Conservation (phyloP, 2,113 vertebrate genomes). For the Bubo blakistoni region DNA sequence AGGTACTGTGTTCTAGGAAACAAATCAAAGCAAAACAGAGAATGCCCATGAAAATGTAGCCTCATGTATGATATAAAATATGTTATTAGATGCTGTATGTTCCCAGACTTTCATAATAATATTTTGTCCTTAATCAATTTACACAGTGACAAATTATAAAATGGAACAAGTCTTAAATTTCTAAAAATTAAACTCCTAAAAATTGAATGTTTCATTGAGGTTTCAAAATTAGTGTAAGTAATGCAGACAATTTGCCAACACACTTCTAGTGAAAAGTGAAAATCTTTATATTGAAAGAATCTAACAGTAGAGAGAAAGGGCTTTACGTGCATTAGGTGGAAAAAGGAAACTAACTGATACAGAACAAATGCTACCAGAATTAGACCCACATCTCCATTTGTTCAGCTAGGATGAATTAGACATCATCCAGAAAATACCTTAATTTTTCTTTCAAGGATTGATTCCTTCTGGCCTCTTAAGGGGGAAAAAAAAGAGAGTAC, state of each 20-base stretch:
- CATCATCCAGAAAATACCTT: not conserved
- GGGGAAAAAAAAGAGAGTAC: fast-evolving
- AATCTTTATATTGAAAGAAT: not conserved
- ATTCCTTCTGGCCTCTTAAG: not conserved
- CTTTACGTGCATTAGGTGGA: not conserved
- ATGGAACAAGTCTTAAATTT: not conserved
- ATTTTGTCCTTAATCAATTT: not conserved
- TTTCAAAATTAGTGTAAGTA: not conserved
- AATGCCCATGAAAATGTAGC: not conserved
- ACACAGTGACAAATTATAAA: not conserved
- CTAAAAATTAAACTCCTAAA: not conserved
- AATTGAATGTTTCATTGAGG: not conserved
- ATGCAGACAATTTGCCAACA: not conserved
- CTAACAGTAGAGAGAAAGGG: not conserved
- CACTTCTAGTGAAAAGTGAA: not conserved
- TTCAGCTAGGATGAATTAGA: not conserved
- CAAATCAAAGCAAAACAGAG: not conserved
- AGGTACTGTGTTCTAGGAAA: not conserved
- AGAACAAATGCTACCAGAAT: constrained; percentile 1
- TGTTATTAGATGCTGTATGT: not conserved
- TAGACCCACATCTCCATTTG: not conserved
- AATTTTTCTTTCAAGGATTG: not conserved
- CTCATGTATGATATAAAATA: not conserved
- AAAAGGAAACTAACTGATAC: constrained; percentile 36
- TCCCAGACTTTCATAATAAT: not conserved